Conservation (phyloP, 2,113 vertebrate species). For the Paradisaea rubra region DNA sequence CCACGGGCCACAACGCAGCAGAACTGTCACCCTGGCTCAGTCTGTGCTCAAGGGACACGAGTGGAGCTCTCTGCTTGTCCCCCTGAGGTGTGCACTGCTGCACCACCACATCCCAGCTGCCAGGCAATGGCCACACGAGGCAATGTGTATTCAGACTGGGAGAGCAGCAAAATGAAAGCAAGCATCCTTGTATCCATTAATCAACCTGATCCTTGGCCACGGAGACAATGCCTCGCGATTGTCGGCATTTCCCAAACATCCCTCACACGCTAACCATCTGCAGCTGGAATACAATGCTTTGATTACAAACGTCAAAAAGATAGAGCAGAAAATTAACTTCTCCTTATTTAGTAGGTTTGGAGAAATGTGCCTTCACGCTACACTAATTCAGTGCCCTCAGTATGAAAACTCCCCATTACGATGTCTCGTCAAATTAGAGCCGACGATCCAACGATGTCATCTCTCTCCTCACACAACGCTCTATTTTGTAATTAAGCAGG, state of each 20-base stretch:
- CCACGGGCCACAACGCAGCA: background rate
- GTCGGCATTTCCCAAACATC: conserved; percentile 22
- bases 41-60: background rate
- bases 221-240: conserved; percentile 12
- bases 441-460: conserved; percentile 19
- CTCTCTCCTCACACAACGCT: conserved; percentile 15
- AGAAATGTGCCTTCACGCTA: conserved; percentile 49
- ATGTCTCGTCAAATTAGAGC: conserved; percentile 60
- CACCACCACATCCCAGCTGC: background rate
- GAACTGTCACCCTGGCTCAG: background rate
- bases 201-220: background rate
- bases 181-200: conserved; percentile 7
- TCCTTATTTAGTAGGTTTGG: conserved; percentile 60
- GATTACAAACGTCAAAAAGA: conserved; percentile 71
- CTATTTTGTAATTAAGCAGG: conserved; percentile 52
- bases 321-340: conserved; percentile 72
- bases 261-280: conserved; percentile 56
- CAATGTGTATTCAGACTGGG: accelerated
- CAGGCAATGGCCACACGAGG: background rate
- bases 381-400: conserved; percentile 62
- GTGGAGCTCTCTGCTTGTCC: background rate
- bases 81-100: background rate
- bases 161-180: background rate
- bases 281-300: conserved; percentile 55
- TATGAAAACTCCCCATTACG: conserved; percentile 56